Evolutionary conservation across 2,113 vertebrate species (phyloP), one percentile per base, ranked within the genome.

Genomic region (Crotalus viridis): DNA sequence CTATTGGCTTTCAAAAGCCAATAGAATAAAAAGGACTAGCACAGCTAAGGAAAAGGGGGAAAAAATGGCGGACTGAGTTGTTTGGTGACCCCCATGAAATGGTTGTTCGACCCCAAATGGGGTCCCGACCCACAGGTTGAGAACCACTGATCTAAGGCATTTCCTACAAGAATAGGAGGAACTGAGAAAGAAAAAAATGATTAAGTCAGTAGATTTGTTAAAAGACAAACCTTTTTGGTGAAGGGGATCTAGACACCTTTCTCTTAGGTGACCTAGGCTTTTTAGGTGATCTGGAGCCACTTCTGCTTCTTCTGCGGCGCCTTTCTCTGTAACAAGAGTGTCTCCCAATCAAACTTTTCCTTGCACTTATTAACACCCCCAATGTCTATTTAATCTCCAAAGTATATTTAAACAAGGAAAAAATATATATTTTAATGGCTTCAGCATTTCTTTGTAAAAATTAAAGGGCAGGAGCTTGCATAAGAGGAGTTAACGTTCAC

Each of bases 201-300:
- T 39, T 15, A 81, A 43, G 39, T 81, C 33, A 21, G 74, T 21
- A 43, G 81, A 0, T 0, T 1, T 1, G 88, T 55, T 87, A 69
- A 61, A 43, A 86, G 21, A 91, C 97, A 96, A 95, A 99, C 99
- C 99, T 98, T 43, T 98, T 97, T 8, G 98, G 98, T 0, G 99
- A 99, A 0, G 99, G 99, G 21, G 99, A 99, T 15, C 98, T 98
- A 54, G 99, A 99, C 52, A 97, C 54, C 94, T 98, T 99, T 95
- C 98, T 98, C 92, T 98, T 99, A 2, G 99, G 99, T 39, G 99
- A 99, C 5, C 99, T 94, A 24, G 98, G 98, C 74, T 98, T 99
- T 85, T 98, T 98, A 15, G 99, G 98, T 39, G 98, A 99, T 0
- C 98, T 97, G 0, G 98, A 97, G 24, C 97, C 97, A 86, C 97